Conservation (phyloP, 2,113 vertebrate genomes). For the Phrynosoma platyrhinos region DNA sequence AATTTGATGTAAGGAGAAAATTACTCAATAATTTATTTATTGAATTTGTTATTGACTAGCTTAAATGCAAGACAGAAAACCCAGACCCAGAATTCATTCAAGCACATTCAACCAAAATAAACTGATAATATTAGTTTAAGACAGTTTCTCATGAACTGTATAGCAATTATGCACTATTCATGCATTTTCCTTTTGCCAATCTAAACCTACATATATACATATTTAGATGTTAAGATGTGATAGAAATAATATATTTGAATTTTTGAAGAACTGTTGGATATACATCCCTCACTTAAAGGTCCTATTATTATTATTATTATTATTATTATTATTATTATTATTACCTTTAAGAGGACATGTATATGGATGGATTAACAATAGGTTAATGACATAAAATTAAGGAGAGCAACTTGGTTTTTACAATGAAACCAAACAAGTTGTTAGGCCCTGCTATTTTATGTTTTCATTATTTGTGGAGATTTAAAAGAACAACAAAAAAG, state of each 20-base stretch:
- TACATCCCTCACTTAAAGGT: too few relatives aligned
- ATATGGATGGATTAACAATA: background rate
- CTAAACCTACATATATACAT: background rate
- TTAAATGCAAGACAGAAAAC: constrained; percentile 31
- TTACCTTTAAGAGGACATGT: background rate
- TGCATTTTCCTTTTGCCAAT: background rate
- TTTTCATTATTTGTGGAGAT: background rate
- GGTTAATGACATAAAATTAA: background rate
- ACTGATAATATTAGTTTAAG: background rate
- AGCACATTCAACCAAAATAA: background rate
- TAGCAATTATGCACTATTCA: background rate
- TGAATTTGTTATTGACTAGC: background rate
- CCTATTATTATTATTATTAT: too few relatives aligned
- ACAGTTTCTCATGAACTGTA: background rate
- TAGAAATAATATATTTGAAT: background rate
- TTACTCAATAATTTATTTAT: background rate
- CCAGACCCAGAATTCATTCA: constrained; percentile 14
- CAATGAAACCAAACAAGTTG: background rate
- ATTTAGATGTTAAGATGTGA: background rate
- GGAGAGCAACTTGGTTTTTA: background rate
- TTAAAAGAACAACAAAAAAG: background rate
- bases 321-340: background rate
- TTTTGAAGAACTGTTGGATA: background rate
- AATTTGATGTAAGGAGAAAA: constrained; percentile 44
- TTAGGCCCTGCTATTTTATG: background rate